Evolutionary conservation across 2,797 vertebrate species (phyloP), one percentile per base, ranked within the genome.

Genomic region (Lutra lutra): DNA sequence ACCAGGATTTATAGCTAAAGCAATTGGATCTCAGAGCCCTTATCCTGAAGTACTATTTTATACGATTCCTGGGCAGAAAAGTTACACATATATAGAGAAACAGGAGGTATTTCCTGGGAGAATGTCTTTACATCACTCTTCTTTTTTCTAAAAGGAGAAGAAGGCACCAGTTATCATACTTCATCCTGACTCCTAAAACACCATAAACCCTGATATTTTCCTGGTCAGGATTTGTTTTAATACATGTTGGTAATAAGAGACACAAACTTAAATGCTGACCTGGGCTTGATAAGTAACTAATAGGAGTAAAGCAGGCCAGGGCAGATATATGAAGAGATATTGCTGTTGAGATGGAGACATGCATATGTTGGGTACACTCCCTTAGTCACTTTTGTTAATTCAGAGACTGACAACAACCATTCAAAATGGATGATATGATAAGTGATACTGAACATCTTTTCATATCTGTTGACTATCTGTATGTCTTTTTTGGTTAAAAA

Each of bases 331-430:
- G 48, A 51, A 82, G n/a, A 43, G 13, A 12, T 29, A 14, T 18
- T 56, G 43, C 27, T 40, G 1, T 58, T 7, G 6, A 17, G 29
- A 32, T 18, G 3, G 62, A 27, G 48, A 29, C 17, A 46, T 32
- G 15, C 4, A 7, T 4, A 2, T 2, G 7, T 15, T 14, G 12
- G 10, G 0, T 35, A 0, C 1, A n/a, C 3, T 20, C 23, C n/a
- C 29, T 85, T 25, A 7, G 46, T 54, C 20, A 73, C 3, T 54
- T 82, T n/a, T 38, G 27, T 60, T 73, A 35, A 46, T 86, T 90
- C 35, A 66, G n/a, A 70, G 18, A 58, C 21, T 70, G 43, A 40
- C 5, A 40, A 46, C 1, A 3, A 21, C 3, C 17, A 17, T 72
- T 80, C 54, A 56, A 58, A 48, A 75, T n/a, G 18, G n/a, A 60